Percentiles rank a stretch among this genome's conserved stretches.
Conservation (phyloP, 64 coral and sea anemone species). For the Orbicella faveolata region DNA sequence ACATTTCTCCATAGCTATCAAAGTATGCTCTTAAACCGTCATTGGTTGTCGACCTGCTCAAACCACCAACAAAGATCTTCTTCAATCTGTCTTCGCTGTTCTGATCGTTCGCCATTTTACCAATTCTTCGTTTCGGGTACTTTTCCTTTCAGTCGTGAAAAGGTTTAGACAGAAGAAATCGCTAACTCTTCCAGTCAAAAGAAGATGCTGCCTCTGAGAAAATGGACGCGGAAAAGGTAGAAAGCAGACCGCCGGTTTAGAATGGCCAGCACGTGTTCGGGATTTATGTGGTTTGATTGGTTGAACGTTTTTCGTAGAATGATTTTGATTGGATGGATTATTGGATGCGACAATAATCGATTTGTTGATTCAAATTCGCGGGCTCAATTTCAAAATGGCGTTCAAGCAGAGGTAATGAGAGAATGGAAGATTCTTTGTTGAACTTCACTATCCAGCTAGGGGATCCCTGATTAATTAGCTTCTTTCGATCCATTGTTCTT, state of each 20-base stretch:
- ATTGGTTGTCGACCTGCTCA: conserved; percentile 62
- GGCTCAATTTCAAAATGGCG: conserved; percentile 66
- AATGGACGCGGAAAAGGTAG: background rate
- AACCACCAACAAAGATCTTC: conserved; percentile 90
- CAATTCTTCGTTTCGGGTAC: background rate
- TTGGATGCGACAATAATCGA: background rate
- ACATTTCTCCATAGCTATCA: conserved; percentile 71
- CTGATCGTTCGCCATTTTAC: conserved; percentile 16
- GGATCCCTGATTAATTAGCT: background rate
- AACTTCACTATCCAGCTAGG: background rate
- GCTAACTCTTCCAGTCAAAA: too few relatives aligned
- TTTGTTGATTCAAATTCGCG: background rate
- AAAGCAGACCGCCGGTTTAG: background rate
- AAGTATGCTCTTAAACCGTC: conserved; percentile 82
- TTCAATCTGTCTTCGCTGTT: conserved; percentile 44
- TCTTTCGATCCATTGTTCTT: background rate
- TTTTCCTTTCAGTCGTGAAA: background rate
- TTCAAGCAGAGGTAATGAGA: conserved; percentile 57
- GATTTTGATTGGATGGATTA: conserved; percentile 27
- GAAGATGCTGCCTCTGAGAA: too few relatives aligned
- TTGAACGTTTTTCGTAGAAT: background rate
- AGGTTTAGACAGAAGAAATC: background rate
- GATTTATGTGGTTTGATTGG: background rate
- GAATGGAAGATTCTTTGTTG: background rate
- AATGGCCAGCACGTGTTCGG: conserved; percentile 7